Percentiles rank a stretch among this genome's conserved stretches.
These are phyloP conservation scores for Pangasius mekongensis DNA, from an alignment of 2,797 vertebrate genomes.

Conservation along the genomic window DNA sequence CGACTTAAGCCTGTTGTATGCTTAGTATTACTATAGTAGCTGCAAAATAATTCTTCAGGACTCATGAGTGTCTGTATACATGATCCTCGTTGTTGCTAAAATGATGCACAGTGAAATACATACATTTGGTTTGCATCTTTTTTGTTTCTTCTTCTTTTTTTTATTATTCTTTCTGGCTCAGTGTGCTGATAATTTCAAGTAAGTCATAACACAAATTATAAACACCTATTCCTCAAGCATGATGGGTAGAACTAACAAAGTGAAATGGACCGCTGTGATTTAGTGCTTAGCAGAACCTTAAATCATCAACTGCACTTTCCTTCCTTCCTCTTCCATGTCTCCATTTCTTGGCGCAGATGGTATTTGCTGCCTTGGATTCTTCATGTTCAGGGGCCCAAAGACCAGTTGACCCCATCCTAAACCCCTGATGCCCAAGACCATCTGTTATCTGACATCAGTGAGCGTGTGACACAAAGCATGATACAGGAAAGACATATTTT, in stretches of 20 bases:
- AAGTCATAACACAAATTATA: slow-evolving; percentile 83
- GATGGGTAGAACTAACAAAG: slow-evolving; percentile 78
- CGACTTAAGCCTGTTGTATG: not conserved
- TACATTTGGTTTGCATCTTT: slow-evolving; percentile 42
- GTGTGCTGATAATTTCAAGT: slow-evolving; percentile 77
- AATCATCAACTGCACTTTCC: slow-evolving; percentile 63
- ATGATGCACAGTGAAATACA: slow-evolving; percentile 66
- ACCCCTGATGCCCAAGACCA: slow-evolving; percentile 39
- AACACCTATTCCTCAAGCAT: slow-evolving; percentile 78
- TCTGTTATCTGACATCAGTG: slow-evolving; percentile 57
- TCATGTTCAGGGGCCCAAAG: slow-evolving; percentile 3
- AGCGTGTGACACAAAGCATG: slow-evolving; percentile 10
- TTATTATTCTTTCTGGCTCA: slow-evolving; percentile 61
- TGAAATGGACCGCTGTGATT: slow-evolving; percentile 74
- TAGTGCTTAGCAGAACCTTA: slow-evolving; percentile 72
- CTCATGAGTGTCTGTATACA: not conserved
- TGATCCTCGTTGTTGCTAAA: slow-evolving; percentile 6
- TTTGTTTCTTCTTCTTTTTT: slow-evolving; percentile 58
- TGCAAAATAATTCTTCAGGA: not conserved
- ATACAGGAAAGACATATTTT: slow-evolving; percentile 11
- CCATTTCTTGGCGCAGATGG: slow-evolving; percentile 43
- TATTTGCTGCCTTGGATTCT: slow-evolving; percentile 15
- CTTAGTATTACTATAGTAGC: not conserved
- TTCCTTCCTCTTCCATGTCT: slow-evolving; percentile 36
- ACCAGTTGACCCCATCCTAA: slow-evolving; percentile 66